Evolutionary conservation across 2,113 vertebrate species (phyloP).

Genomic region (Glaucomys volans): DNA sequence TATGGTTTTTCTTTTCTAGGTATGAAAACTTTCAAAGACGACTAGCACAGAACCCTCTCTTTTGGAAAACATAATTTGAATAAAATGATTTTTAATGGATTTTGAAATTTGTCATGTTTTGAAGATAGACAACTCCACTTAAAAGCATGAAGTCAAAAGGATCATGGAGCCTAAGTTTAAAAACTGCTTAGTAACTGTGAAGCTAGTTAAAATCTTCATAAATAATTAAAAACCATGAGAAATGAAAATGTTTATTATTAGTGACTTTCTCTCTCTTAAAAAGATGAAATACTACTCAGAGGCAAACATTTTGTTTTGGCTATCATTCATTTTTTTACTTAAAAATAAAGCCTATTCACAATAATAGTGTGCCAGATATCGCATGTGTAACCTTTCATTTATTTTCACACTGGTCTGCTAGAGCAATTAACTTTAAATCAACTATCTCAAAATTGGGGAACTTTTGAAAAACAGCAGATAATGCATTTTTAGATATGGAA

Average conservation of each 20-base stretch:
- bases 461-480: slow-evolving; percentile 15
- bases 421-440: slow-evolving; percentile 50
- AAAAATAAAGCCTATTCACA: slow-evolving; percentile 66
- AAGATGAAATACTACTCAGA: slow-evolving; percentile 50
- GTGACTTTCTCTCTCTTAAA: slow-evolving; percentile 2
- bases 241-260: slow-evolving; percentile 53
- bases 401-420: slow-evolving; percentile 13
- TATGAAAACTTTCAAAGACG: slow-evolving; percentile 98
- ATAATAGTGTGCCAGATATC: background rate
- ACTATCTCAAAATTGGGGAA: background rate
- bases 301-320: slow-evolving; percentile 59
- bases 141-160: slow-evolving; percentile 50
- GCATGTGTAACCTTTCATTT: slow-evolving; percentile 40
- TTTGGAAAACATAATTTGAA: slow-evolving; percentile 93
- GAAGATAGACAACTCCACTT: slow-evolving; percentile 61
- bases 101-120: slow-evolving; percentile 69
- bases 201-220: slow-evolving; percentile 82
- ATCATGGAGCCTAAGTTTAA: slow-evolving; percentile 73
- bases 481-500: background rate
- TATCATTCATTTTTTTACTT: slow-evolving; percentile 60
- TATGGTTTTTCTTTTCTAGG: slow-evolving; percentile 85
- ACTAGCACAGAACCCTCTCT: slow-evolving; percentile 96
- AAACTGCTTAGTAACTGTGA: slow-evolving; percentile 63
- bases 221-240: slow-evolving; percentile 85
- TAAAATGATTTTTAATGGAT: slow-evolving; percentile 74